Evolutionary conservation across 2,888 invertebrate genomes (phyloP), one percentile per base, ranked within the genome.

Genomic region (Octonoba sinensis): DNA sequence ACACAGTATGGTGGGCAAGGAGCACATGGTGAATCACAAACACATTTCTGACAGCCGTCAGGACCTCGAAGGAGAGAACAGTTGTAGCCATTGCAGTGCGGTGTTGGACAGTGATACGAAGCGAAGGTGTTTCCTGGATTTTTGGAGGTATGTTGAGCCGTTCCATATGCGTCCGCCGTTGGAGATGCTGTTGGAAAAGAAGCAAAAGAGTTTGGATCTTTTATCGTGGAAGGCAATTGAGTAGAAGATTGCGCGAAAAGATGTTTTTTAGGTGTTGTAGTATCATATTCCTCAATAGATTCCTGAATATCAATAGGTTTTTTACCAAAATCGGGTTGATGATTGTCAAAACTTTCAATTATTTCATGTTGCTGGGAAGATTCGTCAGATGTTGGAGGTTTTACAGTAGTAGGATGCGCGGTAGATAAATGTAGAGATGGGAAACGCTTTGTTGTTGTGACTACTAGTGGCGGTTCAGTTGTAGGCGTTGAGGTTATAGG

Each of bases 21-120:
- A 20, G 82, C 75, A 36, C 82, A 82, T 1, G 82, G 82, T 0
- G 82, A 82, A 18, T 82, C 82, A 4, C 82, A 82, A 1, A 82
- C 82, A 47, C 82, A 82, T 54, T 76, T 82, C 54, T 82, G 82
- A 20, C 82, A 82, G 0, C 76, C 82, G 47, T 82, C 82, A 3
- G 76, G 47, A n/a, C 82, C 82, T 60, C 82, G 57, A 3, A 82
- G 62, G 11, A 82, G 51, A 3, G 82, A 82, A 15, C 82, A 82
- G 62, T 82, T 82, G 56, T 82, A 82, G 18, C 82, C 82, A n/a
- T 82, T 82, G 71, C 82, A 82, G 57, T 82, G 82, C 0, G 82
- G 82, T 0, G 82, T 82, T 24, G 82, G 82, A 13, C 82, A 82
- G 36, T 75, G 82, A 18, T 82, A 82, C 16, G 82, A 70, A n/a